A percentile compares a stretch with the other conserved stretches of the same genome.
Conservation (phyloP, 2,113 vertebrate genomes). For the Clinocottus analis region DNA sequence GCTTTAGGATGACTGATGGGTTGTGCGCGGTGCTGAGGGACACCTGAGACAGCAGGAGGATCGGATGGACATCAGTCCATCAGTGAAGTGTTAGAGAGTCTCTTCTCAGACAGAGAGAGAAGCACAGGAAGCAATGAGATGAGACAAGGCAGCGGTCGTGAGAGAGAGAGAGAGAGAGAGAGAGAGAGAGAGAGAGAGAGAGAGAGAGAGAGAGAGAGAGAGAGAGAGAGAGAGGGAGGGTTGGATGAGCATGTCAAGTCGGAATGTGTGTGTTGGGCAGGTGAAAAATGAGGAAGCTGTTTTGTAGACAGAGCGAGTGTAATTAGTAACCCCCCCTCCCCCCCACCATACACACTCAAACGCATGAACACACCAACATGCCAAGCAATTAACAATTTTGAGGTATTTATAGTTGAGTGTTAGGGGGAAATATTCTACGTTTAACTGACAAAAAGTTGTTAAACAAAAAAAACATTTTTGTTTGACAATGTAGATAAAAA, state of each 20-base stretch:
- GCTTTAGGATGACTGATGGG: slow-evolving; percentile 83
- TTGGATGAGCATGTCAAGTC: slow-evolving; percentile 60
- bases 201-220: slow-evolving; percentile 10
- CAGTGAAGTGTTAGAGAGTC: slow-evolving; percentile 59
- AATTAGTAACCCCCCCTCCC: slow-evolving; percentile 75
- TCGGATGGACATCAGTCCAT: slow-evolving; percentile 74
- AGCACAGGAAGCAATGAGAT: slow-evolving; percentile 47
- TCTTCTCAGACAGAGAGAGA: neutral
- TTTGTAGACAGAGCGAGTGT: slow-evolving; percentile 78
- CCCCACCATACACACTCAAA: slow-evolving; percentile 35
- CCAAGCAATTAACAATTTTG: neutral
- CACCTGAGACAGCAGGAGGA: slow-evolving; percentile 72
- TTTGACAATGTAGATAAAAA: too few species aligned
- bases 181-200: neutral
- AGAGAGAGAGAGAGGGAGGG: slow-evolving; percentile 11
- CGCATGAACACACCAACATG: neutral
- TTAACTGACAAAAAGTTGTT: too few species aligned
- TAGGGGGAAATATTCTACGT: too few species aligned
- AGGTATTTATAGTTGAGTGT: neutral
- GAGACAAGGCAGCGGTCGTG: slow-evolving; percentile 25
- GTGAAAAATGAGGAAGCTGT: slow-evolving; percentile 83
- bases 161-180: too few species aligned
- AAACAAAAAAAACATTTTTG: too few species aligned
- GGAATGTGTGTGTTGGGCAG: slow-evolving; percentile 74
- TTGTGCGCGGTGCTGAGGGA: slow-evolving; percentile 76